phyloP scores from a whole-genome alignment of 2,797 vertebrate genomes.

The Mionectes olivaceus region DNA sequence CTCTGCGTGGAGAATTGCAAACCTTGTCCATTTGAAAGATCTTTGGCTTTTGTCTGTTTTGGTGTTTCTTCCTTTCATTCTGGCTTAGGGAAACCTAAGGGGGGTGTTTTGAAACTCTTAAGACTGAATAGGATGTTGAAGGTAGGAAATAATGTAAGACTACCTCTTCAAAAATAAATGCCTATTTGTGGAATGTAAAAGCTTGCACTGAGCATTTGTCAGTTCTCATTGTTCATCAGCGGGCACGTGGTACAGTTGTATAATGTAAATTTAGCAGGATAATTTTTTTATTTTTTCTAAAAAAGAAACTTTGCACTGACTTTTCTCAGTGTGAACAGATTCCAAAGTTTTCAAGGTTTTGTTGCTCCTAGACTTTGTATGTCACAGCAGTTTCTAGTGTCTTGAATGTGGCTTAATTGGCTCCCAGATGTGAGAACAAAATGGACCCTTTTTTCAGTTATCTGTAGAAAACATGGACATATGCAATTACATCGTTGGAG shows the following conservation, averaged over 20 bases:
- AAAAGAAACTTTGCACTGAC: neutral
- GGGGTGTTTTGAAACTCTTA: neutral
- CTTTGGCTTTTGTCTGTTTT: neutral
- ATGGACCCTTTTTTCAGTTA: neutral
- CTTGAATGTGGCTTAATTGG: conserved; percentile 4
- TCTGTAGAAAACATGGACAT: neutral
- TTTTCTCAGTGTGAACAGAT: neutral
- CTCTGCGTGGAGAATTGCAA: neutral
- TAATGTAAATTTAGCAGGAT: neutral
- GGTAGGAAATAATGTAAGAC: neutral
- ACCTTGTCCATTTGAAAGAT: neutral
- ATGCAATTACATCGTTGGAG: neutral
- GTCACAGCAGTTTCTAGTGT: neutral
- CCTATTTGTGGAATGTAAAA: neutral
- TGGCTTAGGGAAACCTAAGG: neutral
- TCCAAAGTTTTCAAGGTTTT: neutral
- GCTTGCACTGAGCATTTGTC: neutral
- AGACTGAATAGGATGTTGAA: neutral
- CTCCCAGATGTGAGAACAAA: conserved; percentile 17
- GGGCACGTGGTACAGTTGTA: neutral
- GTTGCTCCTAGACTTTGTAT: neutral
- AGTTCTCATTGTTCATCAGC: neutral
- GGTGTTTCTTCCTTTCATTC: neutral
- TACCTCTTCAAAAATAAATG: neutral
- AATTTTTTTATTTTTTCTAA: neutral